These are phyloP conservation scores for Heterodera schachtii DNA, from an alignment of 1,140 invertebrate genomes.

Conservation along the genomic window DNA sequence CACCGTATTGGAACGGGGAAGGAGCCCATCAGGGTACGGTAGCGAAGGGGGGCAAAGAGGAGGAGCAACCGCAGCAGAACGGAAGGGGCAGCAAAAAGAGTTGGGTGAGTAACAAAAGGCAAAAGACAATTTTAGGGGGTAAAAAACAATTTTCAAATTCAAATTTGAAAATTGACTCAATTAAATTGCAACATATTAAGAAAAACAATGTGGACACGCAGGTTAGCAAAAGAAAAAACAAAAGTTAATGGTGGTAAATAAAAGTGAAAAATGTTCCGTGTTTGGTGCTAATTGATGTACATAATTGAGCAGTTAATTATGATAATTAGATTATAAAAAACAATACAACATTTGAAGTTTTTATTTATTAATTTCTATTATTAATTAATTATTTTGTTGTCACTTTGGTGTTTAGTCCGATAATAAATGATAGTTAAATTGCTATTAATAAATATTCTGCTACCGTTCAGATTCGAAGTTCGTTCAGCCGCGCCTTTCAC, in stretches of 20 bases:
- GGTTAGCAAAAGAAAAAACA: constrained; percentile 13
- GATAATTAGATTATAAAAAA: too few relatives aligned
- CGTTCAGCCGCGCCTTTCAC: constrained; percentile 96
- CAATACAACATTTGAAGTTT: too few relatives aligned
- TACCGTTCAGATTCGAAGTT: constrained; percentile 78
- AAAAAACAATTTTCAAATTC: too few relatives aligned
- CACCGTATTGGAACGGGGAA: constrained; percentile 18
- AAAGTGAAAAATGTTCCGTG: background rate
- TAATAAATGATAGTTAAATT: background rate
- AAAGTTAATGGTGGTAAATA: too few relatives aligned
- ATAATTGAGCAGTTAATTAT: too few relatives aligned
- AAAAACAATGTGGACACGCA: constrained; percentile 47
- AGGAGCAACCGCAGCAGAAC: constrained; percentile 2
- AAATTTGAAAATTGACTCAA: background rate
- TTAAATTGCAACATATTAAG: constrained; percentile 31
- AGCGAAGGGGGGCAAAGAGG: constrained; percentile 10
- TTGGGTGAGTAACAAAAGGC: constrained; percentile 36
- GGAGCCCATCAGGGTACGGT: background rate
- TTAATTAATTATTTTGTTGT: background rate
- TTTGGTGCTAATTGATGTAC: constrained; percentile 3
- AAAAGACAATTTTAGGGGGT: too few relatives aligned
- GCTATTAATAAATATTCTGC: background rate
- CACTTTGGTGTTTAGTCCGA: background rate
- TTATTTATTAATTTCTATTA: too few relatives aligned
- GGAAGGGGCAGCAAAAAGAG: constrained; percentile 36